Conservation (phyloP, 2,797 vertebrate species). For the Aphelocoma californica region DNA sequence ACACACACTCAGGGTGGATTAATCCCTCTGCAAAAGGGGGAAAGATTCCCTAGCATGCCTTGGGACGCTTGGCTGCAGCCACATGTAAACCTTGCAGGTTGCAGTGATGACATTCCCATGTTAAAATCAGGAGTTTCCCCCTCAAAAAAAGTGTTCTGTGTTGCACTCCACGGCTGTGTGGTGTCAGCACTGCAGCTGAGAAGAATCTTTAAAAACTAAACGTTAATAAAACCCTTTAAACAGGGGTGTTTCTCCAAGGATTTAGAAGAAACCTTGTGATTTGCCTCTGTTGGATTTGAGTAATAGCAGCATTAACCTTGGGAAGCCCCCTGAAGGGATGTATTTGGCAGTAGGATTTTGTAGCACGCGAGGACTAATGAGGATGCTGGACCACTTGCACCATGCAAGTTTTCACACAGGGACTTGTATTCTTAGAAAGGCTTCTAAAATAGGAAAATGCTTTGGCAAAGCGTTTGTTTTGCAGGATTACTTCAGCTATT, state of each 20-base stretch:
- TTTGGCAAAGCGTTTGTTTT: background rate
- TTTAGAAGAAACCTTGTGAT: background rate
- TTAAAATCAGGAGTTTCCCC: background rate
- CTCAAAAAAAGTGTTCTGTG: accelerated
- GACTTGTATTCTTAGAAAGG: conserved; percentile 12
- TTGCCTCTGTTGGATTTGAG: background rate
- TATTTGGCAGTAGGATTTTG: background rate
- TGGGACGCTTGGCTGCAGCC: background rate
- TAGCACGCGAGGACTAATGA: background rate
- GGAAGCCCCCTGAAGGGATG: background rate
- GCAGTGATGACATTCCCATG: accelerated
- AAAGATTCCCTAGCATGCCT: background rate
- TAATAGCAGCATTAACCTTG: background rate
- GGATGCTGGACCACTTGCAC: background rate
- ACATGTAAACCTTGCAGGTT: background rate
- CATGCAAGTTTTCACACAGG: background rate
- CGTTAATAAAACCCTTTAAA: background rate
- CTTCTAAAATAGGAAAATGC: background rate
- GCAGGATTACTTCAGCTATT: conserved; percentile 9
- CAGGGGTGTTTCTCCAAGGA: background rate
- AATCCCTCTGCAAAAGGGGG: background rate
- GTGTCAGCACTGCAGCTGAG: background rate
- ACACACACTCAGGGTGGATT: accelerated
- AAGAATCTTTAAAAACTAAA: background rate
- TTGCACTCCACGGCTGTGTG: accelerated